Base-by-base conservation (phyloP, 1,140 invertebrate genomes). In the Drosophila kohkoa region DNA sequence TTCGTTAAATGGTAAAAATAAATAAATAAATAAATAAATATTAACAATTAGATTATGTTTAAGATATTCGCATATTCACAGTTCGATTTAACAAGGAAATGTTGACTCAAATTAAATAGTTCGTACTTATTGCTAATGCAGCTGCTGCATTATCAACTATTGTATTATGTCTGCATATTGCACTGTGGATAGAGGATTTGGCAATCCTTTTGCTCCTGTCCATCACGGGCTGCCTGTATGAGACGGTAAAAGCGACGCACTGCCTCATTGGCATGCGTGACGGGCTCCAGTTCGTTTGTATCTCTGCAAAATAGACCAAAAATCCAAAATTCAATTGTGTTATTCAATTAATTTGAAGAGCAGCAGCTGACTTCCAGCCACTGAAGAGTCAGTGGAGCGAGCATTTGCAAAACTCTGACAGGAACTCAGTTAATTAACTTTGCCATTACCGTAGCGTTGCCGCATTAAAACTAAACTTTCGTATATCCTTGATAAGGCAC, bases 201-300 rank as follows among this genome's bases (percentile, higher is more conserved):
- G 82, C 97, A 97, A 86, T 97, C 95, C 71, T 95, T 95, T 75
- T 95, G 94, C 69, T 97, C 96, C 93, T 97, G 96, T 2, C 97
- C 97, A 87, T 96, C 95, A 81, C 96, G 94, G 1, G 97, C 97
- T 0, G 97, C 96, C 86, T 95, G 95, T 5, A 97, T 94, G 80
- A 97, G 97, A 82, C 94, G 94, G 92, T 96, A 96, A 92, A 97
- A 97, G 41, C 95, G 94, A 16, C 96, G 92, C 48, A 96, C 96
- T 65, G 95, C 95, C 75, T 93, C 93, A 92, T 96, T 96, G 74
- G 85, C 81, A 16, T 93, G 92, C 11, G 93, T 94, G 25, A 95
- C 95, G 75, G 95, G 94, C 54, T 96, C 94, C 55, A 97, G 93
- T 88, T 97, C 96, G 79, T 74, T 92, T 48, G 89, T 89, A 64